Conservation (phyloP, 1,140 invertebrate genomes). For the Bombus vancouverensis region DNA sequence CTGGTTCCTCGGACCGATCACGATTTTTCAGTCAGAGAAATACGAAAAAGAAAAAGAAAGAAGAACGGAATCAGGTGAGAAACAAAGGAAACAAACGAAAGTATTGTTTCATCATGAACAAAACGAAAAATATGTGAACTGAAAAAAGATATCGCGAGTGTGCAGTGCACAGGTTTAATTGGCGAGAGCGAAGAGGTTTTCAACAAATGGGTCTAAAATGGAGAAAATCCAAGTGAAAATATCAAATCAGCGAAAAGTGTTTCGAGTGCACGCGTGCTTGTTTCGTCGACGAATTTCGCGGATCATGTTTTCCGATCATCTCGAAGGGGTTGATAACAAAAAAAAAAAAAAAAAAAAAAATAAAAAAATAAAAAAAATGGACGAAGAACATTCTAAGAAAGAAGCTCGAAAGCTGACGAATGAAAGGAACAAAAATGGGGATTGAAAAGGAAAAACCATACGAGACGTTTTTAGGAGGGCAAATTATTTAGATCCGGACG, state of each 20-base stretch:
- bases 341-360: too few relatives aligned
- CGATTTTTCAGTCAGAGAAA: conserved; percentile 25
- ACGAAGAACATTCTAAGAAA: background rate
- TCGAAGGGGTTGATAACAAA: background rate
- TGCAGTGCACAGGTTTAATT: too few relatives aligned
- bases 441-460: background rate
- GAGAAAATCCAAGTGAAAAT: background rate
- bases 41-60: background rate
- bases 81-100: too few relatives aligned
- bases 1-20: background rate
- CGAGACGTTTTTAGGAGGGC: background rate
- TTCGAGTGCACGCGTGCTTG: background rate
- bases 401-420: background rate
- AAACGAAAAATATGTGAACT: too few relatives aligned
- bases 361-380: too few relatives aligned
- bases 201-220: background rate
- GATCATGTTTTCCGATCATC: conserved; percentile 12
- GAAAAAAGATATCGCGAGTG: too few relatives aligned
- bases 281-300: conserved; percentile 39
- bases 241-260: background rate
- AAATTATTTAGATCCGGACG: conserved; percentile 18
- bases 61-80: background rate
- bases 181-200: too few relatives aligned
- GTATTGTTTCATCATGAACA: too few relatives aligned
- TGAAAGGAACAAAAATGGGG: background rate